phyloP scores from a whole-genome alignment of 2,888 invertebrate species.

The Itoplectis maculator region DNA sequence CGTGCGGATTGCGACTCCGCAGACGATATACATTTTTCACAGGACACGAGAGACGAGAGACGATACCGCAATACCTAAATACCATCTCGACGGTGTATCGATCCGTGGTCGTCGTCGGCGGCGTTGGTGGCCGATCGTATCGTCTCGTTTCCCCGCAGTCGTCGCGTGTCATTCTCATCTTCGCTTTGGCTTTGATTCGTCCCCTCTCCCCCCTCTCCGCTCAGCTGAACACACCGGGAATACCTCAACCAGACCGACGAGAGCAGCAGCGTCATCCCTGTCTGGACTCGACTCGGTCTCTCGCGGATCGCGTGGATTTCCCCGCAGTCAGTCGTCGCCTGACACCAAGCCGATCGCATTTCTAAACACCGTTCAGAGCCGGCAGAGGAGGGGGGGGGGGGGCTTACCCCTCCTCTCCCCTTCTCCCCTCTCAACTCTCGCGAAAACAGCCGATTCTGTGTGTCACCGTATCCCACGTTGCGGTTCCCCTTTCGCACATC shows the following conservation, averaged over 20 bases:
- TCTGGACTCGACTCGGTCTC: slow-evolving; percentile 29
- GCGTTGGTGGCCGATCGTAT: slow-evolving; percentile 27
- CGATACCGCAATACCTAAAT: background rate
- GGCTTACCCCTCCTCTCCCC: too few species aligned
- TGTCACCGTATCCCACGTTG: slow-evolving; percentile 66
- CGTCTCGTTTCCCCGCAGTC: slow-evolving; percentile 4
- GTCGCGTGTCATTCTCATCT: slow-evolving; percentile 16
- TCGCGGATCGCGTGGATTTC: slow-evolving; percentile 11
- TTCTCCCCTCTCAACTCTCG: slow-evolving; percentile 1
- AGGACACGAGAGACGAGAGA: background rate
- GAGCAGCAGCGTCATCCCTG: slow-evolving; percentile 14
- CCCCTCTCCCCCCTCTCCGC: too few species aligned
- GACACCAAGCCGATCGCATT: slow-evolving; percentile 61
- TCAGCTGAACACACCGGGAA: background rate
- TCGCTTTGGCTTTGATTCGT: slow-evolving; percentile 39
- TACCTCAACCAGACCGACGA: background rate
- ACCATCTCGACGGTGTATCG: slow-evolving; percentile 21
- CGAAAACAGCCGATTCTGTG: slow-evolving; percentile 50
- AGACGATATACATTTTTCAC: slow-evolving; percentile 12
- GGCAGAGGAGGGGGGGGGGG: too few species aligned
- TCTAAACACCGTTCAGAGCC: slow-evolving; percentile 53
- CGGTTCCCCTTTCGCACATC: slow-evolving; percentile 55
- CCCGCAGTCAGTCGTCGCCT: slow-evolving; percentile 17
- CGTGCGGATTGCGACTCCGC: background rate
- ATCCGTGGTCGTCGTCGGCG: too few species aligned